Evolutionary conservation across 2,797 vertebrate genomes (phyloP).

Genomic region (Falco rusticolus): DNA sequence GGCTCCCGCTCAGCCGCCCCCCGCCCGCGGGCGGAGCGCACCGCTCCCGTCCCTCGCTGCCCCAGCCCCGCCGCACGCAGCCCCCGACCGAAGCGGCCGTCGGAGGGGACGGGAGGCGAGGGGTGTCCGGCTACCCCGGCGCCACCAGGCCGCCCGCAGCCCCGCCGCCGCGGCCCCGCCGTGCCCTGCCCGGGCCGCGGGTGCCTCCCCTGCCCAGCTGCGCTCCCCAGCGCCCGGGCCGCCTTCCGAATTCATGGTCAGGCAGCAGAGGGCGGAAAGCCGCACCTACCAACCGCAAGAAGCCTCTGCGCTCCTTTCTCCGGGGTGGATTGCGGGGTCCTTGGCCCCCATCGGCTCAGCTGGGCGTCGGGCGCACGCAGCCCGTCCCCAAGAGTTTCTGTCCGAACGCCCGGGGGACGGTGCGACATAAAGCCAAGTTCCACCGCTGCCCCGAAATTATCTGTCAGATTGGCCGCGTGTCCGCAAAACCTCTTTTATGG

Average conservation of each 20-base stretch:
- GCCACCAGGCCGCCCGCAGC: background rate
- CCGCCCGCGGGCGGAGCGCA: too few relatives aligned
- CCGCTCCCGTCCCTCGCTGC: too few relatives aligned
- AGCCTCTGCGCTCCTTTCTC: background rate
- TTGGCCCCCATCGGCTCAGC: background rate
- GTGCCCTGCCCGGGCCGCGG: too few relatives aligned
- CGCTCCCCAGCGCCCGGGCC: background rate
- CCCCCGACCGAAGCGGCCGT: background rate
- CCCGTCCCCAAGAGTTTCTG: background rate
- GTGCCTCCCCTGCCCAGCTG: too few relatives aligned
- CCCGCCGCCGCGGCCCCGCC: background rate
- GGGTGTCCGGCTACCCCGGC: background rate
- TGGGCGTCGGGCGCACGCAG: fast-evolving
- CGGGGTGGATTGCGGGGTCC: background rate
- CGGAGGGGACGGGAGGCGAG: background rate
- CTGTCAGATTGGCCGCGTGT: background rate
- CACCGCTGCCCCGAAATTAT: background rate
- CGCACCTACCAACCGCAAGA: background rate
- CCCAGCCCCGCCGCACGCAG: too few relatives aligned
- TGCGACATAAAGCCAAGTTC: background rate
- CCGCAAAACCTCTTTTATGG: slow-evolving; percentile 33
- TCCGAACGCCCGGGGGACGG: background rate
- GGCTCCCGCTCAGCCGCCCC: too few relatives aligned
- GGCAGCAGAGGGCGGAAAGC: background rate
- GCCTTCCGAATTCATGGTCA: background rate